phyloP scores from a whole-genome alignment of 2,797 vertebrate genomes.

The Enteromius mattozi region DNA sequence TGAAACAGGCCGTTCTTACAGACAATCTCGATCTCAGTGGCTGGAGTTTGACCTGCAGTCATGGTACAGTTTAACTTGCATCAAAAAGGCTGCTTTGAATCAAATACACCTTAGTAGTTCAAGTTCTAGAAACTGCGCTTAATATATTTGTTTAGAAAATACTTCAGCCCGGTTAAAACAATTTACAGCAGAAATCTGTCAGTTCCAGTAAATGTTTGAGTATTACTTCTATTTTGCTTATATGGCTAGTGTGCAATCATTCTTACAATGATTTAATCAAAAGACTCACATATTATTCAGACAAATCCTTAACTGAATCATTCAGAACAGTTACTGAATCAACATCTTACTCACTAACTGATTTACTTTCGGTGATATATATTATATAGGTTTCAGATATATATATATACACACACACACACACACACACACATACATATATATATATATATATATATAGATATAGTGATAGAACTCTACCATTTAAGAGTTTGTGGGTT shows the following conservation, averaged over 20 bases:
- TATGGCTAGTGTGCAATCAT: neutral
- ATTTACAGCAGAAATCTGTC: neutral
- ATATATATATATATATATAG: no score
- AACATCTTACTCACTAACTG: neutral
- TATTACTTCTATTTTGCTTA: neutral
- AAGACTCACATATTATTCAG: neutral
- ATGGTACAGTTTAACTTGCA: constrained; percentile 21
- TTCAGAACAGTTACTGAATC: neutral
- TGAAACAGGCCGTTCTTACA: neutral
- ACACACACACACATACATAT: no score
- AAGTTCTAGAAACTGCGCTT: neutral
- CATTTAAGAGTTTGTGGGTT: no score
- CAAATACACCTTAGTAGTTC: neutral
- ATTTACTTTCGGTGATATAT: neutral
- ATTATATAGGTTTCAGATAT: neutral
- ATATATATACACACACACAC: no score
- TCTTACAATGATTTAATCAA: neutral
- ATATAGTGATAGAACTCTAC: no score
- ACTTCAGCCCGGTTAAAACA: neutral
- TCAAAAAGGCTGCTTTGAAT: neutral
- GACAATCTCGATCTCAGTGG: constrained; percentile 1
- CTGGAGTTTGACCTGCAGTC: constrained; percentile 43
- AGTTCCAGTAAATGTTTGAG: neutral
- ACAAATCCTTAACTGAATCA: neutral
- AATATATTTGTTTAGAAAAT: neutral